Conservation (phyloP, 2,888 invertebrate genomes). For the Bruchidius siliquastri region DNA sequence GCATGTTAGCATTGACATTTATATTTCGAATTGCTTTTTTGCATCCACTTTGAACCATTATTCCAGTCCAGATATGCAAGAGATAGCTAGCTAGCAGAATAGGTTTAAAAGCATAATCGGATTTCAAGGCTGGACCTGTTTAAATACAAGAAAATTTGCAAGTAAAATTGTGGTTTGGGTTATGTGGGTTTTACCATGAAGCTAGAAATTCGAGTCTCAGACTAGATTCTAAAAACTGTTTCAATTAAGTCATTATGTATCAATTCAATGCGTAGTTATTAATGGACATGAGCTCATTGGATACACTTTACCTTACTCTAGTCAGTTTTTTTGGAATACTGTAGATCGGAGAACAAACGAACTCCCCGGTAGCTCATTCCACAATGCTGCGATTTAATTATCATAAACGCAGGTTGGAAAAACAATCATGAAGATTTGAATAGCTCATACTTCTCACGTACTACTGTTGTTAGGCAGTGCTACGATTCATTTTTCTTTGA, state of each 20-base stretch:
- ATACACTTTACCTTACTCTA: too few relatives aligned
- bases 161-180: neutral
- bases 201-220: neutral
- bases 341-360: too few relatives aligned
- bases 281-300: too few relatives aligned
- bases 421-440: too few relatives aligned
- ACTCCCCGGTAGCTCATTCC: too few relatives aligned
- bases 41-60: neutral
- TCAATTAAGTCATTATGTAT: neutral
- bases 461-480: too few relatives aligned
- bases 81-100: neutral
- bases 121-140: neutral
- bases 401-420: too few relatives aligned
- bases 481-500: too few relatives aligned
- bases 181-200: neutral
- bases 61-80: neutral
- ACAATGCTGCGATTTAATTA: too few relatives aligned
- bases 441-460: too few relatives aligned
- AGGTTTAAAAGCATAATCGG: neutral
- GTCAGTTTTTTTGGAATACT: too few relatives aligned
- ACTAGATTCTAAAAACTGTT: neutral
- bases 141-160: neutral
- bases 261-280: too few relatives aligned
- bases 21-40: neutral
- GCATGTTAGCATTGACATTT: neutral